Evolutionary conservation across 2,888 invertebrate genomes (phyloP).

Genomic region (Eueremaeus valkanovi): DNA sequence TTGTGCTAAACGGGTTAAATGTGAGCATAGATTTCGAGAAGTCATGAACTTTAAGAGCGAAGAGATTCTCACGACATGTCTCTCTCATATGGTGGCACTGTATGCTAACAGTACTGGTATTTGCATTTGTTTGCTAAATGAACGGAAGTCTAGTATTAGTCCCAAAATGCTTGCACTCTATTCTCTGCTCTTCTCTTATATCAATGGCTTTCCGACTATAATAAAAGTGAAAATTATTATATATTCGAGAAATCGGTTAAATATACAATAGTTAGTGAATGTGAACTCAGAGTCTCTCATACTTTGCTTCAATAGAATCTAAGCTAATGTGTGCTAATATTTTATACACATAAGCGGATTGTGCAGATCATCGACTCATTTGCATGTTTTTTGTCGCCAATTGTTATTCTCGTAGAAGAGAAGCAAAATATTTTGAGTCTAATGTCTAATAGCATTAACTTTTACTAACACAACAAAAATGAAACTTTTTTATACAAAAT

Average conservation of each 20-base stretch:
- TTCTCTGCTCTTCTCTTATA: not conserved
- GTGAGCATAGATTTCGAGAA: not conserved
- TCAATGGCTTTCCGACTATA: not conserved
- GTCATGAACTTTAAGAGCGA: not conserved
- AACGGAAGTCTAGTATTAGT: not conserved
- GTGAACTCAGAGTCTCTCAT: not conserved
- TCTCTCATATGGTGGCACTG: not conserved
- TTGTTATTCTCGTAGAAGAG: not conserved
- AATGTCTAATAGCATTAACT: conserved; percentile 9
- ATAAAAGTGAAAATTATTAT: conserved; percentile 14
- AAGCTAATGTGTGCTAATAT: conserved; percentile 28
- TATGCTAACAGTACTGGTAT: conserved; percentile 1
- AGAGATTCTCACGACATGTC: not conserved
- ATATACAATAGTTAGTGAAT: conserved; percentile 22
- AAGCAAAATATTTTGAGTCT: conserved; percentile 18
- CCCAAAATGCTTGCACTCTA: not conserved
- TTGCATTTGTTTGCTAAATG: conserved; percentile 31
- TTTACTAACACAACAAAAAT: too few relatives aligned
- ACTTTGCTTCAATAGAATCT: not conserved
- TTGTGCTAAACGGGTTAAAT: not conserved
- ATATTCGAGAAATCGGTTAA: conserved; percentile 14
- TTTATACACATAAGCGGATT: conserved; percentile 27
- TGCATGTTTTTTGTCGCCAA: conserved; percentile 2
- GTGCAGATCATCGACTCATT: not conserved
- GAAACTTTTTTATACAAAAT: too few relatives aligned